Evolutionary conservation across 2,113 vertebrate species (phyloP).

Genomic region (Melanotaenia duboulayi): DNA sequence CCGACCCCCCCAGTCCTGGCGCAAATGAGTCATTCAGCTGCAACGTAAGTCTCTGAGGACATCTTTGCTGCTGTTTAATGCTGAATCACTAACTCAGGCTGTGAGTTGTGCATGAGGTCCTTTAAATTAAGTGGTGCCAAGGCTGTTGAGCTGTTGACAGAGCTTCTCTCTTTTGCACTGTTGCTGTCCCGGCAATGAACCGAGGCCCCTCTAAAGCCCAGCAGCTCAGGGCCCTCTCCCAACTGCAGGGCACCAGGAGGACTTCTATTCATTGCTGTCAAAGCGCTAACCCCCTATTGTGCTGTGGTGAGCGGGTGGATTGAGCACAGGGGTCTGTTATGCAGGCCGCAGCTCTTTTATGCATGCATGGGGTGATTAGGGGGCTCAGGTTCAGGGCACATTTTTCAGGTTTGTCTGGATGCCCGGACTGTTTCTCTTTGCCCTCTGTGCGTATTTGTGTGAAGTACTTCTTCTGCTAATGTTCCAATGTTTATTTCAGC

Average conservation of each 20-base stretch:
- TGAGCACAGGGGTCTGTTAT: slow-evolving; percentile 70
- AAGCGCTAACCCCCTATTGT: slow-evolving; percentile 82
- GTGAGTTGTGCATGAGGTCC: slow-evolving; percentile 24
- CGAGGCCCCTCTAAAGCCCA: slow-evolving; percentile 68
- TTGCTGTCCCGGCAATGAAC: slow-evolving; percentile 65
- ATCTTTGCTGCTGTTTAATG: slow-evolving; percentile 32
- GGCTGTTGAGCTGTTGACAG: slow-evolving; percentile 62
- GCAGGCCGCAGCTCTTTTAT: slow-evolving; percentile 77
- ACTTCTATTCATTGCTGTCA: slow-evolving; percentile 78
- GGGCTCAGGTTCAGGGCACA: slow-evolving; percentile 68
- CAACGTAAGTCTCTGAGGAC: slow-evolving; percentile 85
- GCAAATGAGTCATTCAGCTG: slow-evolving; percentile 86
- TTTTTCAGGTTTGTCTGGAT: slow-evolving; percentile 72
- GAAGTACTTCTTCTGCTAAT: slow-evolving; percentile 7
- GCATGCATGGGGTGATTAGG: slow-evolving; percentile 66
- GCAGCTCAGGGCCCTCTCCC: slow-evolving; percentile 70
- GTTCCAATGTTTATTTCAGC: slow-evolving; percentile 3
- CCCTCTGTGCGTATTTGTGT: slow-evolving; percentile 10
- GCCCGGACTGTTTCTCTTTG: slow-evolving; percentile 52
- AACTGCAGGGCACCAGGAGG: slow-evolving; percentile 55
- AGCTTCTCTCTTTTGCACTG: slow-evolving; percentile 34
- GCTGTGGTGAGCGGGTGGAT: slow-evolving; percentile 66
- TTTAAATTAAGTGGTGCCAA: slow-evolving; percentile 44
- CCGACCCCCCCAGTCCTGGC: slow-evolving; percentile 82
- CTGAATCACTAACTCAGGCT: slow-evolving; percentile 40